Conservation (phyloP, 2,797 vertebrate genomes). For the Chelmon rostratus region DNA sequence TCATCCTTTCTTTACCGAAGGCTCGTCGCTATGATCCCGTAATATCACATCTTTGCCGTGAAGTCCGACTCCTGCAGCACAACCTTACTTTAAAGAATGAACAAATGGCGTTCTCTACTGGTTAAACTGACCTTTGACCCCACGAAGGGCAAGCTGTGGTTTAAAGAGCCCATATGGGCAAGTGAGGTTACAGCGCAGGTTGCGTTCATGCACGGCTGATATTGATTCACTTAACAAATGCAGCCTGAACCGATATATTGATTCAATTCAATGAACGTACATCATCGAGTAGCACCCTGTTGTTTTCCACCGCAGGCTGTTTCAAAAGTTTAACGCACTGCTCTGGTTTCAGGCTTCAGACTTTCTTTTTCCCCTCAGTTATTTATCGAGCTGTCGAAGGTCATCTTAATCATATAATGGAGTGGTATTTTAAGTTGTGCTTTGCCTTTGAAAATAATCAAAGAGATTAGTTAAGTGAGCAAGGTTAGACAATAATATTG, state of each 20-base stretch:
- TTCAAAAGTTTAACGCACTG: neutral
- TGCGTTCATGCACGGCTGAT: neutral
- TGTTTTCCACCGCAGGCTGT: neutral
- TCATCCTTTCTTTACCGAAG: neutral
- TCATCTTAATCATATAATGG: neutral
- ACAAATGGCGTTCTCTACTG: neutral
- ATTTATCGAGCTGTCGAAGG: neutral
- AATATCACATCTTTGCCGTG: neutral
- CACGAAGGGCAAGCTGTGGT: neutral
- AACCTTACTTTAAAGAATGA: neutral
- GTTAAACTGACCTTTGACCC: constrained; percentile 17
- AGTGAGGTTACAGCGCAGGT: neutral
- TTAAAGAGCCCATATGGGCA: neutral
- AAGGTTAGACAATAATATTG: neutral
- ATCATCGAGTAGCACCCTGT: neutral
- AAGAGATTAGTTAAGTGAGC: neutral
- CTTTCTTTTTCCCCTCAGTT: neutral
- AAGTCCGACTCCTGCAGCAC: too few species aligned
- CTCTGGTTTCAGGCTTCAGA: neutral
- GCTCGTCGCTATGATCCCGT: neutral
- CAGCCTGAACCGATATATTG: constrained; percentile 9
- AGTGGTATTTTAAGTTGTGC: neutral
- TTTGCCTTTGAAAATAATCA: neutral
- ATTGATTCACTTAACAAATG: constrained; percentile 13
- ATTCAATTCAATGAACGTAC: constrained; percentile 17